Base-by-base conservation (phyloP, 1,140 invertebrate species). In the Aphelenchoides besseyi region DNA sequence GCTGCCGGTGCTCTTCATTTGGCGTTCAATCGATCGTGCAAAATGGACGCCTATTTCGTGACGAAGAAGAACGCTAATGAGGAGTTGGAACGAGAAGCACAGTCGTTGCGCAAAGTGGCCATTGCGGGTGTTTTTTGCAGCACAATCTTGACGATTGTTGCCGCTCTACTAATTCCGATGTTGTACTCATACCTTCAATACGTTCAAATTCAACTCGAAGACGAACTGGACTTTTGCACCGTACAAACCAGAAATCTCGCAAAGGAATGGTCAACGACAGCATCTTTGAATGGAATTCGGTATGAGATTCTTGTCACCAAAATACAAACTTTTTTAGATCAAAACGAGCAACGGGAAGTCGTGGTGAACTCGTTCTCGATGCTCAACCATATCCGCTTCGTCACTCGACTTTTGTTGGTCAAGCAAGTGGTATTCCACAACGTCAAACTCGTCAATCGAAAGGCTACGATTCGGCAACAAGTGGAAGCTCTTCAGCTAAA, bases 161-260 rank as follows among this genome's bases (percentile, higher is more conserved):
- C 74, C 29, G 71, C 79, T 61, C 59, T 79, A 8, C 69, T 73
- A 29, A 71, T 79, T 32, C 78, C 78, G 32, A 70, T 68, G 32
- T 35, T 79, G 29, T 79, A 79, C 70, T 74, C 78, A 67, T 79
- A 79, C 66, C 75, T 79, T 71, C 78, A 79, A 57, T 66, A 77
- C 62, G 78, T 79, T 16, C 78, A 79, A 63, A 77, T 77, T 30
- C 54, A 68, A 29, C 72, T 79, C 16, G 71, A 79, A 54, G 74
- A 73, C 30, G 78, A 79, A 71, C 68, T 79, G 29, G 71, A 79
- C 55, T 79, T 80, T 67, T 79, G 78, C 69, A 23, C 18, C 37
- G 23, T 30, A n/a, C 67, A 57, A 57, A 57, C 67, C 9, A 41
- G 67, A 5, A 59, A 5, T 33, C 55, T 59, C 12, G 55, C 18